A percentile compares a stretch with the other conserved stretches of the same genome.
phyloP scores from a whole-genome alignment of 2,797 vertebrate genomes.

The Triplophysa yarkandensis region DNA sequence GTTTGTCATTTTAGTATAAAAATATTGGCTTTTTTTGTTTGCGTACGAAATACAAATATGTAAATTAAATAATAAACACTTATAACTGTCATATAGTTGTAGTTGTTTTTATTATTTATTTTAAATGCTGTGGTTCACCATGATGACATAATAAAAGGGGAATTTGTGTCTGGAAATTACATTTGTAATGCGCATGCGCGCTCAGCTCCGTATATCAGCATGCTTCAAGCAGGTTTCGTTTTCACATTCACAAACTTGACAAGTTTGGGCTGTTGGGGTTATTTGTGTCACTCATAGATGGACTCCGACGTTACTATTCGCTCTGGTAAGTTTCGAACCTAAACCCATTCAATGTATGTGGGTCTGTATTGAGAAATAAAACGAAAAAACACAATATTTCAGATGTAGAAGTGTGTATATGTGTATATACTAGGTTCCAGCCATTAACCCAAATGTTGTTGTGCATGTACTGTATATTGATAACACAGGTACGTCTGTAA shows the following conservation, averaged over 20 bases:
- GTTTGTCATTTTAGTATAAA: too few species aligned
- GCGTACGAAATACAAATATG: too few species aligned
- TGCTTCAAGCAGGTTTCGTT: conserved; percentile 26
- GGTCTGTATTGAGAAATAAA: too few species aligned
- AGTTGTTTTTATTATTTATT: conserved; percentile 11
- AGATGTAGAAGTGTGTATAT: not conserved
- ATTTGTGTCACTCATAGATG: conserved; percentile 26
- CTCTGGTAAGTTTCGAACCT: conserved; percentile 46
- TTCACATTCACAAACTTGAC: not conserved
- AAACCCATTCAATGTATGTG: not conserved
- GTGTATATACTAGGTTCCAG: too few species aligned
- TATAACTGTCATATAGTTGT: not conserved
- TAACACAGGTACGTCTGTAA: too few species aligned
- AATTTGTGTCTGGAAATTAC: conserved; percentile 47
- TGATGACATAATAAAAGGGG: conserved; percentile 11
- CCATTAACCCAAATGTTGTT: too few species aligned
- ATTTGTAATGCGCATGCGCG: conserved; percentile 37
- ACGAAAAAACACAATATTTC: not conserved
- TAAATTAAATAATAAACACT: not conserved
- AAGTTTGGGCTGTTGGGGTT: not conserved
- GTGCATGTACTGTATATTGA: too few species aligned
- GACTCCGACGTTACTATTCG: conserved; percentile 15
- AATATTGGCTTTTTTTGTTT: too few species aligned
- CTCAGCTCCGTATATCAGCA: not conserved
- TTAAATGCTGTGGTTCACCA: conserved; percentile 2